Evolutionary conservation across 2,113 vertebrate genomes (phyloP), one percentile per base, ranked within the genome.

Genomic region (Plecotus auritus): DNA sequence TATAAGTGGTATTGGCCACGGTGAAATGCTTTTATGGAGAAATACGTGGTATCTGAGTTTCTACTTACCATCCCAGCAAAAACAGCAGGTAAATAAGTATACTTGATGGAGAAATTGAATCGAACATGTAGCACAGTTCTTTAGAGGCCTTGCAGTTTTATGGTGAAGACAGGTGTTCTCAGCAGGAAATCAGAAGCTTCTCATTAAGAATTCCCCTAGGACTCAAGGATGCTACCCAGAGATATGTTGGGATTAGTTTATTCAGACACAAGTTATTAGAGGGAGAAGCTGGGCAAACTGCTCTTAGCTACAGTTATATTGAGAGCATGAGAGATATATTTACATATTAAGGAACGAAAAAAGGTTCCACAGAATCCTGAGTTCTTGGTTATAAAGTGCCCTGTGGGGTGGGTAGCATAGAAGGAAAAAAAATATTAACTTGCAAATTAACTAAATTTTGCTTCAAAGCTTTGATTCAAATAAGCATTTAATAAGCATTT

Each of bases 401-500:
- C 56, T 64, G 26, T 32, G 6, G 85, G 28, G 1, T 70, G 85
- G 28, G 1, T 70, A 67, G 47, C 51, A 72, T 16, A 88, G 8
- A 78, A 82, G 83, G 49, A 72, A 92, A 85, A 95, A 54, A 45
- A 61, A 84, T 69, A 84, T 69, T 94, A 93, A 91, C 67, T 90
- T 22, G 10, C 26, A 93, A 93, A 96, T 89, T 95, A 91, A 77
- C 67, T 72, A 94, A 94, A 95, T 87, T 93, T 70, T 92, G 45
- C 22, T 96, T 93, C 76, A 88, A 95, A 73, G 51, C 47, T 64
- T 56, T 77, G 51, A 92, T 93, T 94, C 84, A 78, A 90, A 93
- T 64, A 73, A 95, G 35, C 72, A 47, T 85, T 96, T 95, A 97
- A 95, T 91, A 95, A 85, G 42, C 40, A 82, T 49, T 93, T 77